These are phyloP conservation scores for Labrus mixtus DNA, from an alignment of 2,113 vertebrate species.

Conservation along the genomic window DNA sequence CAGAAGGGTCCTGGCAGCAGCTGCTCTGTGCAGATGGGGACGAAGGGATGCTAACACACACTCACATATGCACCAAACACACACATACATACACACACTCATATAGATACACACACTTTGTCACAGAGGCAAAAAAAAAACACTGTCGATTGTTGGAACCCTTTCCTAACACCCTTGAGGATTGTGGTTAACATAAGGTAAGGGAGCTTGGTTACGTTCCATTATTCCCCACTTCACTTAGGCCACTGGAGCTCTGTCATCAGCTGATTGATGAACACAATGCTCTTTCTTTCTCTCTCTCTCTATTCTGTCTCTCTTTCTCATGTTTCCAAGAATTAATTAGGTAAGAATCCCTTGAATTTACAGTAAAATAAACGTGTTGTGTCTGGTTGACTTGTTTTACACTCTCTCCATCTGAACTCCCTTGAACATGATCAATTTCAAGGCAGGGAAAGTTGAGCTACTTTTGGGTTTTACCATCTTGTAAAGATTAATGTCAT, in stretches of 20 bases:
- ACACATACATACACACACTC: not conserved
- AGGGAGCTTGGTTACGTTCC: conserved; percentile 60
- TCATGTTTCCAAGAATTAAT: too few species aligned
- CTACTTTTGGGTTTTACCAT: too few species aligned
- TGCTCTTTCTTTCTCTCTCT: conserved; percentile 27
- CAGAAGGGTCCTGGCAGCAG: conserved; percentile 75
- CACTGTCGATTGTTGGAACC: conserved; percentile 53
- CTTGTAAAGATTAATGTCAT: too few species aligned
- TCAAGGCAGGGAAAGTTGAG: too few species aligned
- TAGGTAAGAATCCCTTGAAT: conserved; percentile 27
- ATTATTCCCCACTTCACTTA: conserved; percentile 55
- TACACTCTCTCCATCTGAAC: conserved; percentile 1
- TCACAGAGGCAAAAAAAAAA: conserved; percentile 49
- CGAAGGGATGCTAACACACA: conserved; percentile 34
- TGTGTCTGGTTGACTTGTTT: conserved; percentile 8
- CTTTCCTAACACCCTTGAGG: conserved; percentile 62
- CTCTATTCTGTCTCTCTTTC: conserved; percentile 13
- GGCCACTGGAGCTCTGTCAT: conserved; percentile 58
- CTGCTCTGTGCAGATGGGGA: conserved; percentile 76
- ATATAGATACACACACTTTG: not conserved
- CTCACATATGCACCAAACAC: not conserved
- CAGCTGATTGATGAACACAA: conserved; percentile 67
- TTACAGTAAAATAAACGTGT: conserved; percentile 35
- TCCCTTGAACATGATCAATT: conserved; percentile 5
- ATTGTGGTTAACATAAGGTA: conserved; percentile 68